Percentiles rank a stretch among this genome's conserved stretches.
Evolutionary conservation across 1,140 invertebrate species (phyloP).

Genomic region (Drosophila kohkoa): DNA sequence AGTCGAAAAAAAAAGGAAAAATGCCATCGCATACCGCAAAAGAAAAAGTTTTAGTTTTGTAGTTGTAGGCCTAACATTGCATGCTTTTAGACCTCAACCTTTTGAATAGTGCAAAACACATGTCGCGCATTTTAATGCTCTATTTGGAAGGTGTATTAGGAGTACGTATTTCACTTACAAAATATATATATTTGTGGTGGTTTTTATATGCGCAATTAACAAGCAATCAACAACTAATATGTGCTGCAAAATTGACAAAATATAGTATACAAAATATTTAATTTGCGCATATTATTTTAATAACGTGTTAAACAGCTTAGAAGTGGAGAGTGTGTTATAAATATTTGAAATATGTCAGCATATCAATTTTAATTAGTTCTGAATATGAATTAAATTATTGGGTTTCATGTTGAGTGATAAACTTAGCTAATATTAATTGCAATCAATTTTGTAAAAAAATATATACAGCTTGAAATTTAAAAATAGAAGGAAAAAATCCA

Average conservation of each 20-base stretch:
- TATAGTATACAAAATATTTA: no score
- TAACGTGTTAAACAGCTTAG: no score
- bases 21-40: conserved; percentile 40
- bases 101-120: conserved; percentile 30
- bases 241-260: no score
- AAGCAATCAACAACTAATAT: not conserved
- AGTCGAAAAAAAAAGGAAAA: conserved; percentile 33
- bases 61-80: conserved; percentile 35
- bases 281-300: no score
- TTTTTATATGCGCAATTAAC: not conserved
- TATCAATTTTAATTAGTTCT: no score
- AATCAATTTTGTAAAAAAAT: no score
- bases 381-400: no score
- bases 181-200: not conserved
- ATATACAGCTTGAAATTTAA: no score
- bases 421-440: not conserved
- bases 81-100: conserved; percentile 30
- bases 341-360: no score
- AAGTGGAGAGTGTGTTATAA: no score
- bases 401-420: not conserved
- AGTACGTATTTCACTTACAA: not conserved
- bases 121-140: conserved; percentile 43
- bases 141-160: not conserved
- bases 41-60: conserved; percentile 15
- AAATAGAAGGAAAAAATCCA: no score